Evolutionary conservation across 2,113 vertebrate species (phyloP).

Genomic region (Antidorcas marsupialis): DNA sequence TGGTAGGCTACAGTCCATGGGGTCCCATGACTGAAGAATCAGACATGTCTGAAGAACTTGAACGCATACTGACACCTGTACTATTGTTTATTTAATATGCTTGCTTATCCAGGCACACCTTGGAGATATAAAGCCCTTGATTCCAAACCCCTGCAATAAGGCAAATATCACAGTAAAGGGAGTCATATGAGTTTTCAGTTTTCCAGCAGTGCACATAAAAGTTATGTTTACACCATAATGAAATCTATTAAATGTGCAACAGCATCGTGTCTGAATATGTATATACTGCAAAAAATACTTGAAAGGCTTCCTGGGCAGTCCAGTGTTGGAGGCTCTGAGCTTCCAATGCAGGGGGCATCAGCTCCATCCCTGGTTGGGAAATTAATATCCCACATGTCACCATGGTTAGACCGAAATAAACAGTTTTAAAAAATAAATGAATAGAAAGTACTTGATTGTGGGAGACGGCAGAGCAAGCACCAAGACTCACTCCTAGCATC

Average conservation of each 20-base stretch:
- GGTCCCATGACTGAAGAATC: neutral
- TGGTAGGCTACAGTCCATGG: neutral
- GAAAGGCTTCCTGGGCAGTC: neutral
- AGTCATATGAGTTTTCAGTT: neutral
- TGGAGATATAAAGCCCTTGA: neutral
- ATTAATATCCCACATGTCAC: neutral
- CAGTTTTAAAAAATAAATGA: neutral
- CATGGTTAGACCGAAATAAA: neutral
- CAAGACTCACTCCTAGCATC: neutral
- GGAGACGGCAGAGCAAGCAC: neutral
- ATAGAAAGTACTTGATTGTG: neutral
- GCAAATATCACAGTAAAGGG: neutral
- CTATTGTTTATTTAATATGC: neutral
- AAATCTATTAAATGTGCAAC: neutral
- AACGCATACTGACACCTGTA: neutral
- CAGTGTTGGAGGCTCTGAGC: neutral
- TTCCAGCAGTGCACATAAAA: neutral
- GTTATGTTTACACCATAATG: neutral
- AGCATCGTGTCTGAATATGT: neutral
- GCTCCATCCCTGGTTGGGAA: neutral
- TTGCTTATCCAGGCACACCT: neutral
- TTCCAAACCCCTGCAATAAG: neutral
- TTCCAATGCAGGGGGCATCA: neutral
- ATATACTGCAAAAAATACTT: neutral
- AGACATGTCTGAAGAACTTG: neutral